Evolutionary conservation across 2,888 invertebrate species (phyloP).

Genomic region (Dusona sp.): DNA sequence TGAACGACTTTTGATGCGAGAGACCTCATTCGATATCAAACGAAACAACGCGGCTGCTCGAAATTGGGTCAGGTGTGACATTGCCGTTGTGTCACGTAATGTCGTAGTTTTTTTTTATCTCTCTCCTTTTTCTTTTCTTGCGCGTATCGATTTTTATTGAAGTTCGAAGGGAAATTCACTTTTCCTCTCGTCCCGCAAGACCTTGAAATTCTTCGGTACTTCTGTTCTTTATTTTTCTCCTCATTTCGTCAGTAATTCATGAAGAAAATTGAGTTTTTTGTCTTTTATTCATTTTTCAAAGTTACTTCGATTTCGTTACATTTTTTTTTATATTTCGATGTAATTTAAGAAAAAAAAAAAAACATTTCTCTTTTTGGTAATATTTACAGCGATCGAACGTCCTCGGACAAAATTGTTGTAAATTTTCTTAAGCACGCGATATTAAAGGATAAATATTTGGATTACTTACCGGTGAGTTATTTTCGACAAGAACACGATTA

Average conservation of each 20-base stretch:
- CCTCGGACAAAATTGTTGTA: not conserved
- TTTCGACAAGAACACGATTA: constrained; percentile 74
- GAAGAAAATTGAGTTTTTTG: not conserved
- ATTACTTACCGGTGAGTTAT: constrained; percentile 73
- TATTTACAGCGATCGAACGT: not conserved
- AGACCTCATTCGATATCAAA: constrained; percentile 51
- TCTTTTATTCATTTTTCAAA: not conserved
- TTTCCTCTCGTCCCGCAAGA: not conserved
- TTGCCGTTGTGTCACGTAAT: not conserved
- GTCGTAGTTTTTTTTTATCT: not conserved
- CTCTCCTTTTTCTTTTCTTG: not conserved
- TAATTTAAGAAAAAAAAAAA: too few species aligned
- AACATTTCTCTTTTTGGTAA: too few species aligned
- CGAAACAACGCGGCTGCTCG: constrained; percentile 18
- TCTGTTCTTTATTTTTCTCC: not conserved
- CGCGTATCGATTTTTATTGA: not conserved
- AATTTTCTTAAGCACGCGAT: not conserved
- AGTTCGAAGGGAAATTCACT: not conserved
- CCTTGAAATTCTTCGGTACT: too few species aligned
- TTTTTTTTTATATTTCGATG: not conserved
- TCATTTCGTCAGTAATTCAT: too few species aligned
- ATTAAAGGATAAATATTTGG: not conserved
- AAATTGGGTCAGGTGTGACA: constrained; percentile 72
- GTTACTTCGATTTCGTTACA: not conserved
- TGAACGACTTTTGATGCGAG: constrained; percentile 47